Percentiles rank a stretch among this genome's conserved stretches.
These are phyloP conservation scores for Salmo trutta DNA, from an alignment of 2,797 vertebrate genomes.

Conservation along the genomic window DNA sequence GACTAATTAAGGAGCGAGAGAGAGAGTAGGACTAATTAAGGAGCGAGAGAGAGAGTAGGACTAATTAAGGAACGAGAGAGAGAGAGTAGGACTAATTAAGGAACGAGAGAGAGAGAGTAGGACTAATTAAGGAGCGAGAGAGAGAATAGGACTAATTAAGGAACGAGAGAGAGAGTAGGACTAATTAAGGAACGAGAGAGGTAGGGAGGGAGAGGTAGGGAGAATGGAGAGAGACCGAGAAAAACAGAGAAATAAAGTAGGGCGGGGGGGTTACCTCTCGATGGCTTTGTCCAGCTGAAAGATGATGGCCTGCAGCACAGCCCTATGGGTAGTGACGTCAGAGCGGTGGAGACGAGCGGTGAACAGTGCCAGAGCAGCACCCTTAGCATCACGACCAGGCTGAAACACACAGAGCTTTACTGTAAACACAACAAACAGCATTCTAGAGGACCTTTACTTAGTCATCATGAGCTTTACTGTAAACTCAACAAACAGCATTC, in stretches of 20 bases:
- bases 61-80: too few relatives aligned
- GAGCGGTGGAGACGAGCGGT: conserved; percentile 82
- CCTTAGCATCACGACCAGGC: conserved; percentile 83
- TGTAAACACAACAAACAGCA: too few relatives aligned
- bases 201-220: background rate
- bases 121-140: too few relatives aligned
- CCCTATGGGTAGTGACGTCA: conserved; percentile 81
- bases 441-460: too few relatives aligned
- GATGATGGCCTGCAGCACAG: conserved; percentile 85
- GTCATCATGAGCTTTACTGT: too few relatives aligned
- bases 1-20: too few relatives aligned
- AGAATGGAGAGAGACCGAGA: background rate
- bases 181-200: background rate
- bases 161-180: background rate
- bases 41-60: too few relatives aligned
- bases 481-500: too few relatives aligned
- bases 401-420: conserved; percentile 40
- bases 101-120: too few relatives aligned
- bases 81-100: too few relatives aligned
- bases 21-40: too few relatives aligned
- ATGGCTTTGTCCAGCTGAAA: conserved; percentile 88
- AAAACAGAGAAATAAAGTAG: background rate
- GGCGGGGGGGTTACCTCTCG: conserved; percentile 70
- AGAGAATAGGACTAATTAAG: too few relatives aligned
- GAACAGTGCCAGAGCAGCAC: conserved; percentile 84